A percentile compares a stretch with the other conserved stretches of the same genome.
phyloP scores from a whole-genome alignment of 2,113 vertebrate species.

The Osmerus mordax region DNA sequence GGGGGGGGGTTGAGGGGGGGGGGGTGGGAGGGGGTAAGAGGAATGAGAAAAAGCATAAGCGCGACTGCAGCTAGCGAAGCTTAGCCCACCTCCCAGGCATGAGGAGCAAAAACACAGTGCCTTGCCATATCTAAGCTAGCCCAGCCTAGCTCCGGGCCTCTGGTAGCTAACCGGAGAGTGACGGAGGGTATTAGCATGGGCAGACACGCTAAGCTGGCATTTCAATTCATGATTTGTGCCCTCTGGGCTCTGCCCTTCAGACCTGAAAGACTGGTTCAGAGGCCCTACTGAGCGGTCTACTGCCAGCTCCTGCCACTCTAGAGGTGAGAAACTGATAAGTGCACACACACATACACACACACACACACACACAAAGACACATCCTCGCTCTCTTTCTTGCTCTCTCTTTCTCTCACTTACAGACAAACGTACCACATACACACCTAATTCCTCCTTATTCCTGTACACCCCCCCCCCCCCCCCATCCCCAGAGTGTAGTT shows the following conservation, averaged over 20 bases:
- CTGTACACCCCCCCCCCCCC: background rate
- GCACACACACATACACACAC: too few species aligned
- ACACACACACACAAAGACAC: too few species aligned
- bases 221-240: slow-evolving; percentile 31
- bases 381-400: too few species aligned
- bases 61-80: too few species aligned
- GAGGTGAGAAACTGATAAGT: slow-evolving; percentile 20
- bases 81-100: too few species aligned
- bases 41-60: too few species aligned
- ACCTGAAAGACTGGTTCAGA: background rate
- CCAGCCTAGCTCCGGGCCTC: background rate
- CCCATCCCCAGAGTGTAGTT: slow-evolving; percentile 1
- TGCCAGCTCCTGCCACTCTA: background rate
- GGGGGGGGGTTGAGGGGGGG: too few species aligned
- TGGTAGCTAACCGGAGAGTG: background rate
- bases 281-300: background rate
- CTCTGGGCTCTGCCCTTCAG: background rate
- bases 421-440: background rate
- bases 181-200: slow-evolving; percentile 15
- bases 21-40: too few species aligned
- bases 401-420: too few species aligned
- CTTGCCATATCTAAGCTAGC: too few species aligned
- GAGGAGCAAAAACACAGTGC: too few species aligned
- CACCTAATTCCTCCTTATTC: background rate
- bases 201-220: slow-evolving; percentile 6